These are phyloP conservation scores for Zingel zingel DNA, from an alignment of 2,113 vertebrate species.

Conservation along the genomic window DNA sequence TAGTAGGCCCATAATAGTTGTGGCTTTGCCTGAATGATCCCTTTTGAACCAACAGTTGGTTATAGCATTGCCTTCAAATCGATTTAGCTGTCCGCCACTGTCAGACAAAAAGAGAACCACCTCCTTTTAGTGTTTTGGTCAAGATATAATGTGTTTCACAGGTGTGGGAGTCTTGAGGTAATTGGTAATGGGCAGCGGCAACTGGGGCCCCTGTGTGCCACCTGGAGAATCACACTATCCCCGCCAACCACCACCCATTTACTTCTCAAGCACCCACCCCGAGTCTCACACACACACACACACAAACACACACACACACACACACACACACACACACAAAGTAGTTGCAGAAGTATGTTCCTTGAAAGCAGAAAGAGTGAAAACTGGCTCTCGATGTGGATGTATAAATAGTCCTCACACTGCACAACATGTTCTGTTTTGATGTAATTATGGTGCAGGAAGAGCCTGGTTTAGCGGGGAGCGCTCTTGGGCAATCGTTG, in stretches of 20 bases:
- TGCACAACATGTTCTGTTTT: conserved; percentile 81
- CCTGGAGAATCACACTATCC: conserved; percentile 73
- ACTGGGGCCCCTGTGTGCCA: conserved; percentile 69
- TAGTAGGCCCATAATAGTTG: conserved; percentile 81
- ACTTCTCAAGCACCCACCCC: conserved; percentile 45
- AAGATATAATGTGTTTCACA: conserved; percentile 81
- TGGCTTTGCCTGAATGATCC: conserved; percentile 79
- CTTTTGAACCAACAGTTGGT: conserved; percentile 81
- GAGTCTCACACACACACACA: conserved; percentile 17
- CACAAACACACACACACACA: conserved; percentile 24
- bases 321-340: conserved; percentile 14
- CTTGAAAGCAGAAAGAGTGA: conserved; percentile 74
- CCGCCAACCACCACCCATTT: conserved; percentile 63
- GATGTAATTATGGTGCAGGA: conserved; percentile 80
- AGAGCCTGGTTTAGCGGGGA: conserved; percentile 73
- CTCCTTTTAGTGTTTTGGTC: conserved; percentile 72
- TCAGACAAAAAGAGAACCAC: conserved; percentile 67
- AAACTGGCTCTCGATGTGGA: conserved; percentile 71
- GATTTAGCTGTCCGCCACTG: conserved; percentile 77
- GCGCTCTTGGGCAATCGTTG: conserved; percentile 69
- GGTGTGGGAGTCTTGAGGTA: conserved; percentile 72
- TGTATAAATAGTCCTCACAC: conserved; percentile 79
- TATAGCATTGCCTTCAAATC: conserved; percentile 77
- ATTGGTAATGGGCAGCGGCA: conserved; percentile 70
- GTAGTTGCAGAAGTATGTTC: conserved; percentile 73